A percentile compares a stretch with the other conserved stretches of the same genome.
Evolutionary conservation across 2,888 invertebrate species (phyloP).

Genomic region (Luperina nickerlii): DNA sequence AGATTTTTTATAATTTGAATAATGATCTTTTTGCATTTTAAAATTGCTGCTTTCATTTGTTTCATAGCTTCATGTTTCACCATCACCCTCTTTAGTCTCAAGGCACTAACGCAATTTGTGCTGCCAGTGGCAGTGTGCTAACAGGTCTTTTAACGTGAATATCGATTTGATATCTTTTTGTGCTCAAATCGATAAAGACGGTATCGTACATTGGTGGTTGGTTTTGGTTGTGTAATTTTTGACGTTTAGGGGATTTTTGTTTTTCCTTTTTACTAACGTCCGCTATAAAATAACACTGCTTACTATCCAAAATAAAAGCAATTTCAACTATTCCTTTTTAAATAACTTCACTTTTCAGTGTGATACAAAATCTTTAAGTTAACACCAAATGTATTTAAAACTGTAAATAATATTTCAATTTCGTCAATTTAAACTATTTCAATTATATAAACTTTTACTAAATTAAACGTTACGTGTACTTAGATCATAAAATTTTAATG

Average conservation of each 20-base stretch:
- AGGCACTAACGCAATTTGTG: conserved; percentile 73
- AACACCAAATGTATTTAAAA: conserved; percentile 15
- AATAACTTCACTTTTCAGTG: background rate
- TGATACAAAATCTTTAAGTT: background rate
- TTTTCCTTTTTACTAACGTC: background rate
- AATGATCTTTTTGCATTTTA: background rate
- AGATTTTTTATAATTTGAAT: background rate
- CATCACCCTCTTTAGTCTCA: conserved; percentile 57
- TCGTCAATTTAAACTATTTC: conserved; percentile 53
- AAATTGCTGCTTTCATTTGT: background rate
- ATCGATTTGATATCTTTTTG: conserved; percentile 60
- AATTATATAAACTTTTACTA: conserved; percentile 42
- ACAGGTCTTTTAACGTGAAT: conserved; percentile 57
- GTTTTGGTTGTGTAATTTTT: background rate
- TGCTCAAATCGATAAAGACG: conserved; percentile 19
- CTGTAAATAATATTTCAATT: conserved; percentile 39
- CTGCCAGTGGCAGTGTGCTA: conserved; percentile 76
- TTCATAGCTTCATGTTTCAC: conserved; percentile 46
- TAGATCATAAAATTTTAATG: conserved; percentile 45
- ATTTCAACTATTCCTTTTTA: background rate
- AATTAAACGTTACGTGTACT: conserved; percentile 55
- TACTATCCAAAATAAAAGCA: background rate
- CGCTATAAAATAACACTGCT: background rate
- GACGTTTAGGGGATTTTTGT: no score
- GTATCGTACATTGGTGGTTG: background rate